phyloP scores from a whole-genome alignment of 2,797 vertebrate genomes.

The Bradypodion pumilum region DNA sequence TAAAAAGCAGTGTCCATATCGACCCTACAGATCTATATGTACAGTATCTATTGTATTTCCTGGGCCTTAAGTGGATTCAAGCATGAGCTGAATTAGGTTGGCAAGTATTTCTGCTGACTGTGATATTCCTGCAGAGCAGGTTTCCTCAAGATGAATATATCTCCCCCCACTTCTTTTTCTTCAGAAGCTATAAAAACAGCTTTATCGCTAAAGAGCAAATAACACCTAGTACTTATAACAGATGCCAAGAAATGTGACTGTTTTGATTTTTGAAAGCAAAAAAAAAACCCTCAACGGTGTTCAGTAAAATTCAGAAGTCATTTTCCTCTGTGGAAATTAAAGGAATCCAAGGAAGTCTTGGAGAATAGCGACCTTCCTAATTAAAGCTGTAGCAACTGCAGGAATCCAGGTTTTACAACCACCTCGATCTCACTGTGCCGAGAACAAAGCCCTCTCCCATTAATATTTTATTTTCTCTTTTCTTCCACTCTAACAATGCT shows the following conservation, averaged over 20 bases:
- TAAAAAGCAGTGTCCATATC: conserved; percentile 66
- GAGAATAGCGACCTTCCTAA: conserved; percentile 89
- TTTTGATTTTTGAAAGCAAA: conserved; percentile 85
- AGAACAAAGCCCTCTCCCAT: conserved; percentile 93
- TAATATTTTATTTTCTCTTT: conserved; percentile 97
- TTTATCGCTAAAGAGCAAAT: conserved; percentile 86
- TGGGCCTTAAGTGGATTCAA: conserved; percentile 66
- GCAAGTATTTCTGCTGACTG: conserved; percentile 69
- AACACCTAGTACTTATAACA: conserved; percentile 83
- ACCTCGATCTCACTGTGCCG: conserved; percentile 79
- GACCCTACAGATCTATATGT: conserved; percentile 57
- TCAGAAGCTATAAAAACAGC: conserved; percentile 75
- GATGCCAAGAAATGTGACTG: conserved; percentile 84
- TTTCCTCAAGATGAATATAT: conserved; percentile 77
- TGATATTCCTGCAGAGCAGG: conserved; percentile 72
- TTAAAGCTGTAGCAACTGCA: conserved; percentile 90
- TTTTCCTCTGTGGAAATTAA: conserved; percentile 85
- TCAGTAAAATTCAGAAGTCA: conserved; percentile 84
- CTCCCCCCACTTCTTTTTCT: conserved; percentile 68
- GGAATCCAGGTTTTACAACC: conserved; percentile 84
- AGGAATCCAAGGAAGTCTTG: conserved; percentile 87
- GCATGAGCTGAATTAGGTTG: conserved; percentile 61
- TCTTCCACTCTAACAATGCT: conserved; percentile 91
- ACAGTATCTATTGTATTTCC: conserved; percentile 68
- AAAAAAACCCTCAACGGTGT: conserved; percentile 83